Percentiles rank a stretch among this genome's conserved stretches.
These are phyloP conservation scores for Pteromalus puparum DNA, from an alignment of 1,140 invertebrate genomes.

Conservation along the genomic window DNA sequence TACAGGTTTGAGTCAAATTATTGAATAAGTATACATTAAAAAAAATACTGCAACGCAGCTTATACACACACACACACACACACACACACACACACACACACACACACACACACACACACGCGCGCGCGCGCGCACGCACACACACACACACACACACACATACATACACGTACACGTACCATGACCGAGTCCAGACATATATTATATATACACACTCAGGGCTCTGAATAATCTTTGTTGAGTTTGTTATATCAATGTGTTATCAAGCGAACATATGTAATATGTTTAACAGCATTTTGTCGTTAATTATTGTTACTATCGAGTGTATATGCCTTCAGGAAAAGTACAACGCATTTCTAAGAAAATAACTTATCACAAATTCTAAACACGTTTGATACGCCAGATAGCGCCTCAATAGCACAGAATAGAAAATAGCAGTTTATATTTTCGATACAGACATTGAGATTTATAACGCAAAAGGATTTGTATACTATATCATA, in stretches of 20 bases:
- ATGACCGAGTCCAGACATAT: conserved; percentile 28
- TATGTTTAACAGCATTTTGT: conserved; percentile 34
- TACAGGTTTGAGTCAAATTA: background rate
- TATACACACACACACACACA: too few species aligned
- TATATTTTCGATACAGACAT: background rate
- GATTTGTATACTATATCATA: conserved; percentile 34
- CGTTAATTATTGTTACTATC: conserved; percentile 32
- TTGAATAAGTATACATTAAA: background rate
- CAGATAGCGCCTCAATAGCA: background rate
- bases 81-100: too few species aligned
- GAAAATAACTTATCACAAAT: background rate
- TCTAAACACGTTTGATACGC: background rate
- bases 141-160: too few species aligned
- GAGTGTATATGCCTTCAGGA: conserved; percentile 16
- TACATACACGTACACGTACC: conserved; percentile 17
- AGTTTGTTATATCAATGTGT: conserved; percentile 34
- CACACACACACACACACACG: too few species aligned
- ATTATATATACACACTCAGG: background rate
- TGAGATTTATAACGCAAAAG: conserved; percentile 2
- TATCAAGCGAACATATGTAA: conserved; percentile 32
- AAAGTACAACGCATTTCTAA: conserved; percentile 36
- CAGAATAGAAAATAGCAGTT: background rate
- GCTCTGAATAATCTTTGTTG: conserved; percentile 23
- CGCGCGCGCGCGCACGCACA: too few species aligned
- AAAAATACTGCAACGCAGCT: background rate